phyloP scores from a whole-genome alignment of 2,797 vertebrate genomes.

The Pelochelys cantorii region DNA sequence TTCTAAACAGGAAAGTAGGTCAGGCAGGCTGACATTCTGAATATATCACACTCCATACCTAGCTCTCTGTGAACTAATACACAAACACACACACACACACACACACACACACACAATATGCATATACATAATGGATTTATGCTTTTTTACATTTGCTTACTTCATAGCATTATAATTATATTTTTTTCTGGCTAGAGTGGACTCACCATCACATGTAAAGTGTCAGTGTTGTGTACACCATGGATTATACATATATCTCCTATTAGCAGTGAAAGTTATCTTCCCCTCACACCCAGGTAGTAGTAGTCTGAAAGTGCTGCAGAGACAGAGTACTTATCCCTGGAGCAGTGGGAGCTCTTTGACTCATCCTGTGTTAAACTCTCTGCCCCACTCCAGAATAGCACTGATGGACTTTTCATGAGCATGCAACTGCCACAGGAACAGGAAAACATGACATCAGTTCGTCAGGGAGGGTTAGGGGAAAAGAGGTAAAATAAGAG shows the following conservation, averaged over 20 bases:
- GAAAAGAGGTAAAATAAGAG: not conserved
- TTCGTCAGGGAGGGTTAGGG: not conserved
- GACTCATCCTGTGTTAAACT: not conserved
- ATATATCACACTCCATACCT: not conserved
- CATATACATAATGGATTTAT: not conserved
- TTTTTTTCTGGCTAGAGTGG: not conserved
- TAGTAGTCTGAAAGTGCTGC: not conserved
- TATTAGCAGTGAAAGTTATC: not conserved
- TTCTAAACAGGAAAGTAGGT: conserved; percentile 23
- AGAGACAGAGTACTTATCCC: not conserved
- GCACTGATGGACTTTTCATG: not conserved
- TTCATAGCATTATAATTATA: not conserved
- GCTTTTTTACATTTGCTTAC: not conserved
- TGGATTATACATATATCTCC: not conserved
- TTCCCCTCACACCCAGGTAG: not conserved
- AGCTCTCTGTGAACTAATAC: not conserved
- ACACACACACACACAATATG: not conserved
- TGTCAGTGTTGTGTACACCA: not conserved
- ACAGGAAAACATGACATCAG: not conserved
- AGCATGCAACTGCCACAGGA: not conserved
- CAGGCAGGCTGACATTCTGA: not conserved
- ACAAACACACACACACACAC: not conserved
- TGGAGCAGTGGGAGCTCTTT: not conserved
- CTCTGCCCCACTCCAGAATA: not conserved
- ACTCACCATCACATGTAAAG: not conserved